Base-by-base conservation (phyloP, 53 echinoderm and acorn worm species). In the Stichopus horrens region DNA sequence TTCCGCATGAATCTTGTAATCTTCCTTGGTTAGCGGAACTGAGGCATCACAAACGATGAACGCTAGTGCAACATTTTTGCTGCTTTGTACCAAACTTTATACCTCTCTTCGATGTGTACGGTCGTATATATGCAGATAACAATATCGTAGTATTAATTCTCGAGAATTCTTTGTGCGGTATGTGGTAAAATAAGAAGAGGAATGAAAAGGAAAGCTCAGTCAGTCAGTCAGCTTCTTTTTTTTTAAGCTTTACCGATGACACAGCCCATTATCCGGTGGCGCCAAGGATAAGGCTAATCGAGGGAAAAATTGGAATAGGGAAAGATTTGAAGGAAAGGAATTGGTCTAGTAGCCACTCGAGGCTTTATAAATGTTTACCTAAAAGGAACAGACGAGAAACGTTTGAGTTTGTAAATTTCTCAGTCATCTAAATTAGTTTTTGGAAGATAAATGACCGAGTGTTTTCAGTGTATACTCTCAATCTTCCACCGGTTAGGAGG, bases 271-370 rank as follows among this genome's bases (percentile, higher is more conserved):
- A 71, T 71, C 71, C 71, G 71, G 71, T 71, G 71, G 71, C 71
- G 71, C 71, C 71, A 18, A 71, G 18, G 71, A 71, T 71, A 71
- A 18, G 18, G 71, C 71, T 71, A 71, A 71, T 71, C 71, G 71
- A 71, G 18, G 71, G 71, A 71, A 18, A 37, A 71, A 71, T 71
- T 71, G 71, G 71, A 71, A 71, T 71, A 71, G 71, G 6, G 71
- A 71, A 71, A 71, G 71, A 71, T 71, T 13, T 5, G 71, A 71
- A 71, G 19, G 71, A 71, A 18, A 18, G 19, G 19, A 18, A 16
- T 71, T 71, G 71, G 71, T 71, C 71, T 71, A 71, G 14, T 71
- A 71, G 71, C 71, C 71, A 71, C 71, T 71, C n/a, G 71, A 71
- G 71, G 18, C 71, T 13, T 71, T 71, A 13, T 71, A 71, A 71